Evolutionary conservation across 2,888 invertebrate species (phyloP).

Genomic region (Cosmopolites sordidus): DNA sequence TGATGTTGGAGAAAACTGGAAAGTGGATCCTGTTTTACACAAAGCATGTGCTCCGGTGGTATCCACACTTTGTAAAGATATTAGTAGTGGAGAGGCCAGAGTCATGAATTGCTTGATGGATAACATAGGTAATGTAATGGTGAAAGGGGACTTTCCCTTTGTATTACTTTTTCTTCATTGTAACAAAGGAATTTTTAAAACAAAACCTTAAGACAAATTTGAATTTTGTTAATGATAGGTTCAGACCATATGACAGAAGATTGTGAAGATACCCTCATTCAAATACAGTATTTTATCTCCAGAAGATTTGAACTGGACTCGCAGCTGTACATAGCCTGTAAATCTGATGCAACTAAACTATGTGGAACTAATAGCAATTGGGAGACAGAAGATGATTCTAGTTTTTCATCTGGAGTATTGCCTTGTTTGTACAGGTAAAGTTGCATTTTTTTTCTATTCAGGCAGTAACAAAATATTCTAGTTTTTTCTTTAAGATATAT

Average conservation of each 20-base stretch:
- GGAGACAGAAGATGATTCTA: conserved; percentile 66
- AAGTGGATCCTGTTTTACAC: conserved; percentile 85
- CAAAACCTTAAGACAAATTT: no score
- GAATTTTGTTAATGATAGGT: no score
- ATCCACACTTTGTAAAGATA: conserved; percentile 67
- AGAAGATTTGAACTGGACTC: conserved; percentile 92
- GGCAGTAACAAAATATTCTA: background rate
- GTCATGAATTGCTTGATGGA: conserved; percentile 94
- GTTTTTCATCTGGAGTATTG: conserved; percentile 77
- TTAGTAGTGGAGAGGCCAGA: conserved; percentile 70
- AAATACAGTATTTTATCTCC: conserved; percentile 96
- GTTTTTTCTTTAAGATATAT: conserved; percentile 36
- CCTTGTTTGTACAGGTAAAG: conserved; percentile 73
- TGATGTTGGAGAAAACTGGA: conserved; percentile 93
- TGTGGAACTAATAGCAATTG: conserved; percentile 78
- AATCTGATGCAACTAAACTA: conserved; percentile 75
- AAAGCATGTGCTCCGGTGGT: conserved; percentile 85
- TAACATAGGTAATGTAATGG: conserved; percentile 67
- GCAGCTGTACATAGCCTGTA: conserved; percentile 82
- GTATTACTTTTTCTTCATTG: no score
- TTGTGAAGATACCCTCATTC: conserved; percentile 87
- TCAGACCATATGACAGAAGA: conserved; percentile 78
- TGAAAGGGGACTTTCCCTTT: no score
- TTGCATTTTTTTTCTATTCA: background rate
- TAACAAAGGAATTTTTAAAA: no score